Conservation (phyloP, 1,140 invertebrate species). For the Drosophila miranda region DNA sequence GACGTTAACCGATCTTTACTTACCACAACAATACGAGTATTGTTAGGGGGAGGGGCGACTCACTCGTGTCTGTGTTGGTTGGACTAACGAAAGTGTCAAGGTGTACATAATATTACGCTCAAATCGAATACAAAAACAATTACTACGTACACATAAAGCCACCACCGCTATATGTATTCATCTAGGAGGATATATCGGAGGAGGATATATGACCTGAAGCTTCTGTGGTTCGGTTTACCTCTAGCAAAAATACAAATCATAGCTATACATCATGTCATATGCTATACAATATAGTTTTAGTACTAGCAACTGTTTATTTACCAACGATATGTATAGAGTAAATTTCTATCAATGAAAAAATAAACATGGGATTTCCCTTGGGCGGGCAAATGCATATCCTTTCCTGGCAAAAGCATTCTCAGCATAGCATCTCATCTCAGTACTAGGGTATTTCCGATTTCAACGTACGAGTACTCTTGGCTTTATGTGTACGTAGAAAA, state of each 20-base stretch:
- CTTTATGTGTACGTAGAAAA: slow-evolving; percentile 52
- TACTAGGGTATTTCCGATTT: not conserved
- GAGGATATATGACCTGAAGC: not conserved
- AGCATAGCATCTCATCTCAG: not conserved
- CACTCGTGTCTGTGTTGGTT: slow-evolving; percentile 11
- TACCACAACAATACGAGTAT: slow-evolving; percentile 9
- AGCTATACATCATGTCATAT: not conserved
- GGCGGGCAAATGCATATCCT: not conserved
- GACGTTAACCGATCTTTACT: not conserved
- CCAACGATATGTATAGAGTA: not conserved
- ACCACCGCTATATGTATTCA: slow-evolving; percentile 15
- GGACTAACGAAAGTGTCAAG: slow-evolving; percentile 6
- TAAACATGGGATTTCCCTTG: not conserved
- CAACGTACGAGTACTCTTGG: slow-evolving; percentile 3
- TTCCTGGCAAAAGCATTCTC: slow-evolving; percentile 1
- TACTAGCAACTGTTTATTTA: not conserved
- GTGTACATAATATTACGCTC: slow-evolving; percentile 4
- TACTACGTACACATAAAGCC: slow-evolving; percentile 52
- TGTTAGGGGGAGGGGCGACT: not conserved
- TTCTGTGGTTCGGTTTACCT: not conserved
- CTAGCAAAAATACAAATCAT: slow-evolving; percentile 5
- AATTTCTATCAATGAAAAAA: not conserved
- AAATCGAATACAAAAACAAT: slow-evolving; percentile 34
- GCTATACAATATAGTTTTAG: not conserved
- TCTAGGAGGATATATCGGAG: slow-evolving; percentile 16